Percentiles rank a stretch among this genome's conserved stretches.
Evolutionary conservation across 2,797 vertebrate genomes (phyloP).

Genomic region (Podargus strigoides): DNA sequence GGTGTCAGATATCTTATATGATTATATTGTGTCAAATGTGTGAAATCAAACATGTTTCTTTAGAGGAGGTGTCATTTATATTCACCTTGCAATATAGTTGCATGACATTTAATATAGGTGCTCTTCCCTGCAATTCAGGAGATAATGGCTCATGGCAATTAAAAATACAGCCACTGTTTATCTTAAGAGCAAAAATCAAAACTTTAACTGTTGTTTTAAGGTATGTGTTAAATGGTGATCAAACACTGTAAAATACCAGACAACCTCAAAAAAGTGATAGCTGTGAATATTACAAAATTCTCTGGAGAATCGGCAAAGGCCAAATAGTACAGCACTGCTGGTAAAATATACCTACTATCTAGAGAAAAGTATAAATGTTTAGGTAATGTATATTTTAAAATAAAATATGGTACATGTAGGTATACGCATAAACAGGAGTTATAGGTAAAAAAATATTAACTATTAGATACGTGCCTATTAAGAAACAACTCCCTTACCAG

Average conservation of each 20-base stretch:
- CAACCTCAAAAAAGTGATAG: neutral
- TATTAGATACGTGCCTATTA: neutral
- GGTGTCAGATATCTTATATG: neutral
- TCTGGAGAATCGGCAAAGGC: neutral
- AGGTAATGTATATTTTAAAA: neutral
- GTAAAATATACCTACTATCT: neutral
- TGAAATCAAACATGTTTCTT: neutral
- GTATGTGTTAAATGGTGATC: neutral
- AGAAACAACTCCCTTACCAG: neutral
- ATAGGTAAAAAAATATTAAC: neutral
- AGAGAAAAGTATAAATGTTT: neutral
- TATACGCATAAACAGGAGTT: neutral
- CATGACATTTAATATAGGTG: neutral
- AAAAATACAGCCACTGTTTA: neutral
- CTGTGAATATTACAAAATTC: neutral
- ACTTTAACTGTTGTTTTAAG: neutral
- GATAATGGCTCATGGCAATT: neutral
- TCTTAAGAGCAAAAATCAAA: neutral
- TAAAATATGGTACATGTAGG: neutral
- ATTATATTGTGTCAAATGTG: neutral
- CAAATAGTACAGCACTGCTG: neutral
- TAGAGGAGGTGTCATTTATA: neutral
- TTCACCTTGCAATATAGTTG: neutral
- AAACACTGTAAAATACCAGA: neutral
- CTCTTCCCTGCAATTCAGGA: neutral